Evolutionary conservation across 1,140 invertebrate genomes (phyloP), one percentile per base, ranked within the genome.

Genomic region (Drosophila serrata): DNA sequence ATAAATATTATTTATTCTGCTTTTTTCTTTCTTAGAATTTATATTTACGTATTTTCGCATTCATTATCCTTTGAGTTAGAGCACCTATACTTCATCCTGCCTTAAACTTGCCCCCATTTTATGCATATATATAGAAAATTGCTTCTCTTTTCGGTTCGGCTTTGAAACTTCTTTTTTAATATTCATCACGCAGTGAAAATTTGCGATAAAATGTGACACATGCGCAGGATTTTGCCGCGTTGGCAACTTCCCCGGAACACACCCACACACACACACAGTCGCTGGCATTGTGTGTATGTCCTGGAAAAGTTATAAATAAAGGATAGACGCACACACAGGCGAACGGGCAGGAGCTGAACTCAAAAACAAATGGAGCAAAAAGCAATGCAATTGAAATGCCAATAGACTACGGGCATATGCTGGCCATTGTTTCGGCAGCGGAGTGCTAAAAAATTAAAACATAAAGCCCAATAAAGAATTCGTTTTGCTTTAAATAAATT

Each of bases 331-430:
- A 62, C 56, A 76, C 19, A 48, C 17, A 58, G 15, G 22, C 42
- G 58, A 12, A 39, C 63, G 31, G 29, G 29, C 45, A 46, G 65
- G 76, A 81, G 80, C 65, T 31, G 73, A 81, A 81, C 65, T 45
- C 62, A 68, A 79, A 84, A 84, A 84, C 67, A 73, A 73, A 73
- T 73, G 67, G 67, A 70, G 69, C 67, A 73, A 87, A 87, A 90
- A 78, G 85, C 85, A 77, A 81, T 87, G 75, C 67, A 84, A 87
- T 90, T 87, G 86, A 87, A 87, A 90, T 90, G 85, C 80, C 82
- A 87, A 87, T 79, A 87, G 82, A 84, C 84, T 80, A 80, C 56
- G 58, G 79, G 82, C 79, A 75, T 55, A 55, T 48, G 62, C 58
- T 79, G 75, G 58, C 67, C 67, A 82, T 88, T 88, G 84, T 84